A percentile compares a stretch with the other conserved stretches of the same genome.
Evolutionary conservation across 1,140 invertebrate genomes (phyloP).

Genomic region (Cotesia typhae): DNA sequence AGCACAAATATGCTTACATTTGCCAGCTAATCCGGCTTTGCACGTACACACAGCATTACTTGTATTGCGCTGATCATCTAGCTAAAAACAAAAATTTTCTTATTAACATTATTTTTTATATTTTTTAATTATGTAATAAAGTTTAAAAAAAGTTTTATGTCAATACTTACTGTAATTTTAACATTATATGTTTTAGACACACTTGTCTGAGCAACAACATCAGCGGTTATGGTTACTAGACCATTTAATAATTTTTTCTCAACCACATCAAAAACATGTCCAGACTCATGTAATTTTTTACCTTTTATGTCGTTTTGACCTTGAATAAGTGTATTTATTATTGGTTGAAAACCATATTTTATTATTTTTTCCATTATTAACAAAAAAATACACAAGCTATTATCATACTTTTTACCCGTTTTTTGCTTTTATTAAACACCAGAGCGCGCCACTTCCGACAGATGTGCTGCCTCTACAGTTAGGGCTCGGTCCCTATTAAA

Average conservation of each 20-base stretch:
- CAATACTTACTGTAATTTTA: slow-evolving; percentile 29
- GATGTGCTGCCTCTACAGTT: background rate
- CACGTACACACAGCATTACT: slow-evolving; percentile 29
- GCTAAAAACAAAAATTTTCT: slow-evolving; percentile 26
- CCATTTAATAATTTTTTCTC: slow-evolving; percentile 17
- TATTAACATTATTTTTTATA: background rate
- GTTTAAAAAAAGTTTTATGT: background rate
- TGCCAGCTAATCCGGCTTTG: slow-evolving; percentile 23
- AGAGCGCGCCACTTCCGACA: background rate
- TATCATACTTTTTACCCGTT: background rate
- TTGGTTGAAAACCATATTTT: slow-evolving; percentile 26
- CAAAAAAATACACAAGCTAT: background rate
- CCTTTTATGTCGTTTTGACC: slow-evolving; percentile 26
- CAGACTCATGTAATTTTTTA: slow-evolving; percentile 27
- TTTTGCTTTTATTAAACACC: background rate
- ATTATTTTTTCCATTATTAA: slow-evolving; percentile 28
- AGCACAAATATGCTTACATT: slow-evolving; percentile 36
- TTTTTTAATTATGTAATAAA: background rate
- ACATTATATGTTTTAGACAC: slow-evolving; percentile 31
- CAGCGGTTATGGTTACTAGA: background rate
- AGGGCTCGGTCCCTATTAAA: background rate
- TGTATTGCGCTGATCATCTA: slow-evolving; percentile 24
- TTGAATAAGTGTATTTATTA: slow-evolving; percentile 9
- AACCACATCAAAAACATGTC: slow-evolving; percentile 25
- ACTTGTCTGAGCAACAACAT: slow-evolving; percentile 33